A percentile compares a stretch with the other conserved stretches of the same genome.
Conservation (phyloP, 2,797 vertebrate species). For the Pantherophis vulpinus region DNA sequence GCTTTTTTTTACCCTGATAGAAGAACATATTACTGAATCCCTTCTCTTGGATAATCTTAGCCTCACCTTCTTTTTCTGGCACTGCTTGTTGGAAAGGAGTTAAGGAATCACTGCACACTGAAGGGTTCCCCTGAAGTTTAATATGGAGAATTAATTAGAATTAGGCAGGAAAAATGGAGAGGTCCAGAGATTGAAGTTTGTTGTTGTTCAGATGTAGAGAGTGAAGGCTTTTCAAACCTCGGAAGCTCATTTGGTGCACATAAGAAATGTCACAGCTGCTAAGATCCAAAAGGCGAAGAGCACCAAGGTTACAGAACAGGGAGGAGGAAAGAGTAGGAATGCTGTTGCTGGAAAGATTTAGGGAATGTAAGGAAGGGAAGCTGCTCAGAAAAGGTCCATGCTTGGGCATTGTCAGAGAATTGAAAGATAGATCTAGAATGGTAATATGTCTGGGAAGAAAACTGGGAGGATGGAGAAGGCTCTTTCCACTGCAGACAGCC, state of each 20-base stretch:
- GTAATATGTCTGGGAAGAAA: constrained; percentile 65
- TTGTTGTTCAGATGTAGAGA: constrained; percentile 67
- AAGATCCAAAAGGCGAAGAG: constrained; percentile 67
- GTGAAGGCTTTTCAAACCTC: constrained; percentile 60
- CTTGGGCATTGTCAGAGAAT: constrained; percentile 55
- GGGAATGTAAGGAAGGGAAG: constrained; percentile 59
- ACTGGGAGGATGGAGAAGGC: constrained; percentile 57
- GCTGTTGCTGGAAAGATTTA: constrained; percentile 73
- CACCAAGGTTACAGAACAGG: constrained; percentile 64
- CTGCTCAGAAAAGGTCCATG: constrained; percentile 58
- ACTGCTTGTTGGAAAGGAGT: constrained; percentile 48
- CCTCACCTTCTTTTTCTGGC: constrained; percentile 45
- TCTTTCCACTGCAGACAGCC: constrained; percentile 65
- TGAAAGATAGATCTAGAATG: constrained; percentile 71
- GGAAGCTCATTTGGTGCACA: constrained; percentile 54
- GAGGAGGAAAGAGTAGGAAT: constrained; percentile 72
- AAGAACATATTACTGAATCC: background rate
- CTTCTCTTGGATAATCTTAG: accelerated
- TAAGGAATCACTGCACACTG: background rate
- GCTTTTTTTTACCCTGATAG: background rate
- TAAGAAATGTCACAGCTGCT: constrained; percentile 64
- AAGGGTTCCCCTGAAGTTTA: constrained; percentile 43
- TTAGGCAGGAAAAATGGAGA: constrained; percentile 7
- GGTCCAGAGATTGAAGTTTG: constrained; percentile 44
- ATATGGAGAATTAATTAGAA: background rate